Conservation (phyloP, 2,888 invertebrate genomes). For the Teinopalpus imperialis region DNA sequence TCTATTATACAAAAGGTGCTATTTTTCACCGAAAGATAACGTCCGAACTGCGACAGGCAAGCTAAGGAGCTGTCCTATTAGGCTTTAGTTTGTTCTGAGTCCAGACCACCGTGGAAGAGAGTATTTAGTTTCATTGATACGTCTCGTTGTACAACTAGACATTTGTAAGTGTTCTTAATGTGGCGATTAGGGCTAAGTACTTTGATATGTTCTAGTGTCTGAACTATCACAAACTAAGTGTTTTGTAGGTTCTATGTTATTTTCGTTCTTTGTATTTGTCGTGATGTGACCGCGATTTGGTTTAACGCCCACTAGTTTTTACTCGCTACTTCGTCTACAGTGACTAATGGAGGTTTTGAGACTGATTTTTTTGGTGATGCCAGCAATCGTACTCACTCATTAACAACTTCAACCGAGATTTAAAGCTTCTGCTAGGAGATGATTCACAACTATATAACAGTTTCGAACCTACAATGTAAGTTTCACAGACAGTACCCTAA, state of each 20-base stretch:
- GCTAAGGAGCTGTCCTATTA: constrained; percentile 72
- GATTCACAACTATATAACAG: no score
- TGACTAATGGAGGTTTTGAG: no score
- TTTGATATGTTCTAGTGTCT: constrained; percentile 23
- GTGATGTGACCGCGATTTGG: constrained; percentile 19
- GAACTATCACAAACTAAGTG: constrained; percentile 16
- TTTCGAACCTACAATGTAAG: no score
- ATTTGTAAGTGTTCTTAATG: constrained; percentile 66
- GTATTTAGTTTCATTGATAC: constrained; percentile 60
- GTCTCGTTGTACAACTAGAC: constrained; percentile 53
- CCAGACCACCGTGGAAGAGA: constrained; percentile 64
- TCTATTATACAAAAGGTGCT: constrained; percentile 60
- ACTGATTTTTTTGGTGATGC: no score
- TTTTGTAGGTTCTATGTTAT: constrained; percentile 11
- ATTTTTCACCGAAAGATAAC: constrained; percentile 74
- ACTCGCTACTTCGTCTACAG: no score
- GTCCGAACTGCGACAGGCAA: constrained; percentile 61
- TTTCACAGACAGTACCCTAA: no score
- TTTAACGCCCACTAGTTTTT: no score
- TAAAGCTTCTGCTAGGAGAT: no score
- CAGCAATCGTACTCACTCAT: no score
- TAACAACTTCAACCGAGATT: no score
- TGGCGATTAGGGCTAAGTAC: constrained; percentile 44
- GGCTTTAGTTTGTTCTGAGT: constrained; percentile 54
- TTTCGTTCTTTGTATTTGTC: constrained; percentile 10